Percentiles rank a stretch among this genome's conserved stretches.
Evolutionary conservation across 2,888 invertebrate species (phyloP).

Genomic region (Agonopterix heracliana): DNA sequence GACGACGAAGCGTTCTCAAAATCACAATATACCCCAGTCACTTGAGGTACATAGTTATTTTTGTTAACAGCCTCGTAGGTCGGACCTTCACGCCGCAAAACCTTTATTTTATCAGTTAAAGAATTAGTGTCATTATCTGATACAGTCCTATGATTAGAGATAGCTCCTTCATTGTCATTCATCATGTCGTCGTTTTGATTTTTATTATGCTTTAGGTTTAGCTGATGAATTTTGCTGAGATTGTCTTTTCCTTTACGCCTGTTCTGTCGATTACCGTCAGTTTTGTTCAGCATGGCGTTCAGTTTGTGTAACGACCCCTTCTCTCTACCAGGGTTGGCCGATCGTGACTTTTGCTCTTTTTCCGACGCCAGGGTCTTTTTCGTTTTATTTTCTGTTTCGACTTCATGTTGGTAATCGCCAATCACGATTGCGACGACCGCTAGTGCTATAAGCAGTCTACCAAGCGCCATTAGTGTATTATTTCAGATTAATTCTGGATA

Average conservation of each 20-base stretch:
- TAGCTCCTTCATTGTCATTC: slow-evolving; percentile 59
- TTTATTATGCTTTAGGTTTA: slow-evolving; percentile 29
- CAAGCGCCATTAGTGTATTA: slow-evolving; percentile 60
- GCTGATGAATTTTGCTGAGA: slow-evolving; percentile 36
- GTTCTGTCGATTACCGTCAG: slow-evolving; percentile 32
- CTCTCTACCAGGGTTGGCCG: slow-evolving; percentile 45
- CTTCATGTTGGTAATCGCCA: slow-evolving; percentile 46
- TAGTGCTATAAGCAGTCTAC: slow-evolving; percentile 40
- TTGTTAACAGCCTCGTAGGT: slow-evolving; percentile 47
- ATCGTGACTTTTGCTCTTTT: slow-evolving; percentile 47
- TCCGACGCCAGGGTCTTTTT: slow-evolving; percentile 66
- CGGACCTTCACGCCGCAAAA: slow-evolving; percentile 39
- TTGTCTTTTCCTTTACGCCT: slow-evolving; percentile 39
- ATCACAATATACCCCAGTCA: slow-evolving; percentile 59
- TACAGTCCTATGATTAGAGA: slow-evolving; percentile 38
- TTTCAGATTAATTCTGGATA: slow-evolving; percentile 25
- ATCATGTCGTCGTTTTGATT: slow-evolving; percentile 37
- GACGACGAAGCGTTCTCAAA: slow-evolving; percentile 51
- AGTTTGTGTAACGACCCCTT: slow-evolving; percentile 51
- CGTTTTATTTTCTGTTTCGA: slow-evolving; percentile 55
- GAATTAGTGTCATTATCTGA: slow-evolving; percentile 44
- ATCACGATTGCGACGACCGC: slow-evolving; percentile 43
- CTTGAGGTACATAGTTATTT: slow-evolving; percentile 43
- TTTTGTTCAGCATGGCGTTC: slow-evolving; percentile 46
- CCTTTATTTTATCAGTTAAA: slow-evolving; percentile 52